Evolutionary conservation across 2,113 vertebrate genomes (phyloP).

Genomic region (Nematolebias whitei): DNA sequence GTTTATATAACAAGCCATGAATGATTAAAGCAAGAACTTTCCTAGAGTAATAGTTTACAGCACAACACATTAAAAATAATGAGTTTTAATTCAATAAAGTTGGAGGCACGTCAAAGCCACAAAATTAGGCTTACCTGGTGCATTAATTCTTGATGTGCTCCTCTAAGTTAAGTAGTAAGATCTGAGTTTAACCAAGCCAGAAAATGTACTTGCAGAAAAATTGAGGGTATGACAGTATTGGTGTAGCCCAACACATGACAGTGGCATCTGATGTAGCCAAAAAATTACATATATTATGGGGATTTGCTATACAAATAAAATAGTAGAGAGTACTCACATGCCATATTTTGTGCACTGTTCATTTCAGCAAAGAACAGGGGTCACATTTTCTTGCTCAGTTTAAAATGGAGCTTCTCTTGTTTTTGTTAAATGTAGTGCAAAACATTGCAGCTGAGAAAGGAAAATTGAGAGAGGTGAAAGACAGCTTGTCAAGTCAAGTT

Average conservation of each 20-base stretch:
- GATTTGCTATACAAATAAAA: constrained; percentile 39
- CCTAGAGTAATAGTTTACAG: constrained; percentile 76
- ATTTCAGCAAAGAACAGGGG: constrained; percentile 29
- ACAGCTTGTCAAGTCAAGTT: constrained; percentile 31
- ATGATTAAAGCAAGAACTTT: constrained; percentile 65
- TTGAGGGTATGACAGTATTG: constrained; percentile 17
- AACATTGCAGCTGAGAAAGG: constrained; percentile 29
- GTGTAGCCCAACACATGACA: constrained; percentile 32
- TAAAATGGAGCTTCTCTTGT: constrained; percentile 52
- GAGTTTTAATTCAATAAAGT: constrained; percentile 73
- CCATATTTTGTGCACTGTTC: not conserved
- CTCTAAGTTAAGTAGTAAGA: constrained; percentile 29
- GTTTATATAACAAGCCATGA: constrained; percentile 74
- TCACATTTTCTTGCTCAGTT: constrained; percentile 50
- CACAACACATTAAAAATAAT: constrained; percentile 75
- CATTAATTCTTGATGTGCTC: constrained; percentile 34
- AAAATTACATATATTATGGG: constrained; percentile 21
- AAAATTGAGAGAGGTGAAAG: constrained; percentile 10
- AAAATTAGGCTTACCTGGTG: constrained; percentile 54
- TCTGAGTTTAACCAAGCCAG: constrained; percentile 39
- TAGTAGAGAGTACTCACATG: not conserved
- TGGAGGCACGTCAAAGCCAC: constrained; percentile 51
- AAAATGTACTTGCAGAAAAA: constrained; percentile 17
- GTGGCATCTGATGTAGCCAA: constrained; percentile 8
- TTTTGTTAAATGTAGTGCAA: constrained; percentile 56